phyloP scores from a whole-genome alignment of 1,140 invertebrate species.

The Trichomalopsis sarcophagae region DNA sequence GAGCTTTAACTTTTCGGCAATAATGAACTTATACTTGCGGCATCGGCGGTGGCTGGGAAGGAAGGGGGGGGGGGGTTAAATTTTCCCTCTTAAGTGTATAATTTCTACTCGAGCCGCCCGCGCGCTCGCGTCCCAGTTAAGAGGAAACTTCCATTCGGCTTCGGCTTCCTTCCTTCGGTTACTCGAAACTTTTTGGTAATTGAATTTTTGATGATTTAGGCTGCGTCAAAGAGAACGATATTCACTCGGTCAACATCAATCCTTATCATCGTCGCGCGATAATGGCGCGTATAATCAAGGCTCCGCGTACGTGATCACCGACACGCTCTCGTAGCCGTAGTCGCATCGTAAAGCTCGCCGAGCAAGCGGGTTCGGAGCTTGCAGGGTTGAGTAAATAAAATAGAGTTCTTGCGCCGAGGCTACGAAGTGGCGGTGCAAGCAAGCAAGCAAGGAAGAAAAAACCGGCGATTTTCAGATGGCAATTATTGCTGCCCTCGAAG shows the following conservation, averaged over 20 bases:
- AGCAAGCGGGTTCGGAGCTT: not conserved
- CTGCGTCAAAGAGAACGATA: not conserved
- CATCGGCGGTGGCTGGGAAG: too few species aligned
- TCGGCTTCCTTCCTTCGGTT: not conserved
- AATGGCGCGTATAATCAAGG: not conserved
- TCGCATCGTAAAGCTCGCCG: not conserved
- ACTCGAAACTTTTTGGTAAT: not conserved
- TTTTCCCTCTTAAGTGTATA: constrained; percentile 1
- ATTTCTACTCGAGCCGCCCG: not conserved
- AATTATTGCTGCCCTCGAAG: constrained; percentile 20
- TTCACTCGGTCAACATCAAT: not conserved
- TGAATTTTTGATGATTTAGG: constrained; percentile 5
- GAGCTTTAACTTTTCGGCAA: not conserved
- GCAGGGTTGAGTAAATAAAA: not conserved
- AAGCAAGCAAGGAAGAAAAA: not conserved
- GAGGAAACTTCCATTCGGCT: not conserved
- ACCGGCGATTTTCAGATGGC: not conserved
- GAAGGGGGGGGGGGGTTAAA: not conserved
- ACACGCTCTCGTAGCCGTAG: not conserved
- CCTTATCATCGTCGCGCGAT: not conserved
- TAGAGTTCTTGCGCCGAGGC: not conserved
- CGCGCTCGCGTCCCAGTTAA: not conserved
- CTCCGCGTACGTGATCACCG: not conserved
- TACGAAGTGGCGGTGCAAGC: not conserved
- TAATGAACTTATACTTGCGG: constrained; percentile 6